phyloP scores from a whole-genome alignment of 2,888 invertebrate genomes.

The Hirtodrosophila confusa region DNA sequence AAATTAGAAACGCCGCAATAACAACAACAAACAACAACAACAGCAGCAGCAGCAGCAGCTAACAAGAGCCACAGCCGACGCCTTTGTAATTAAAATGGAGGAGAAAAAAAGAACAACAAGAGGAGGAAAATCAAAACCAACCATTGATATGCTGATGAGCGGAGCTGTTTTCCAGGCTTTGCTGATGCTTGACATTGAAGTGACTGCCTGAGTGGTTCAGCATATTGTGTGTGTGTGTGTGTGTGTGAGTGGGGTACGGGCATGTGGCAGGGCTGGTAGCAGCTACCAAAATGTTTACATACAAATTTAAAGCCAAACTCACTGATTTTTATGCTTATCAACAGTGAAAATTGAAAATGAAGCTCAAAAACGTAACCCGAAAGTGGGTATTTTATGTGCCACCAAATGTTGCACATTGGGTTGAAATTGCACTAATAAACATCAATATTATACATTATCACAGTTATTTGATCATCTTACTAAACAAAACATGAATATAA shows the following conservation, averaged over 20 bases:
- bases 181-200: constrained; percentile 72
- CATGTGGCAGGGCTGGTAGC: not conserved
- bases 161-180: constrained; percentile 44
- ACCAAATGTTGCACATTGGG: constrained; percentile 52
- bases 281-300: constrained; percentile 60
- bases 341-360: constrained; percentile 59
- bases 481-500: no score
- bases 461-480: no score
- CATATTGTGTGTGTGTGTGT: constrained; percentile 13
- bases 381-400: constrained; percentile 13
- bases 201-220: constrained; percentile 64
- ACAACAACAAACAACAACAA: constrained; percentile 47
- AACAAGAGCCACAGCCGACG: constrained; percentile 50
- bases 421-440: not conserved
- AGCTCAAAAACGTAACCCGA: constrained; percentile 14
- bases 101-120: constrained; percentile 12
- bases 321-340: constrained; percentile 69
- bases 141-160: constrained; percentile 77
- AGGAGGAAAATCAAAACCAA: constrained; percentile 59
- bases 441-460: no score
- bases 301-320: constrained; percentile 73
- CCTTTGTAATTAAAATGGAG: constrained; percentile 67
- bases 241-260: constrained; percentile 3
- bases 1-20: constrained; percentile 80
- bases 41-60: constrained; percentile 37